phyloP scores from a whole-genome alignment of 1,140 invertebrate genomes.

The Halictus rubicundus region DNA sequence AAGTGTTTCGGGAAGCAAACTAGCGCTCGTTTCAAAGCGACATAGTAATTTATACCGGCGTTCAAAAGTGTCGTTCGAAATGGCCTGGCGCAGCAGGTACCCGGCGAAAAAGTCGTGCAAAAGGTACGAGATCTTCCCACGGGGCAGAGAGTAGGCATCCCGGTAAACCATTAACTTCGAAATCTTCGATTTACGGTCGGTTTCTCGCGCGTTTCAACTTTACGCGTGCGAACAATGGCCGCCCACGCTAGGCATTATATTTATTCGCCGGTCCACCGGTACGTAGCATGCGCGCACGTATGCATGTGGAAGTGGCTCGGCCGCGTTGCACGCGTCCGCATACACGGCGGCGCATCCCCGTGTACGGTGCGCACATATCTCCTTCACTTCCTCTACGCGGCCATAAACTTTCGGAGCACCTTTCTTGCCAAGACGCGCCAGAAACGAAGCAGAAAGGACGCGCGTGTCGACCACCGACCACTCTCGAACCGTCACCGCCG shows the following conservation, averaged over 20 bases:
- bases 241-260: slow-evolving; percentile 75
- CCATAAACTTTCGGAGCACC: slow-evolving; percentile 70
- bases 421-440: slow-evolving; percentile 57
- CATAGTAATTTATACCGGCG: neutral
- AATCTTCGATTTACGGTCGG: slow-evolving; percentile 66
- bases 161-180: slow-evolving; percentile 64
- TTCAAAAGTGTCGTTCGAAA: neutral
- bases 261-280: slow-evolving; percentile 68
- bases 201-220: slow-evolving; percentile 64
- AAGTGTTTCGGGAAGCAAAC: too few relatives aligned
- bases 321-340: slow-evolving; percentile 29
- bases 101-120: slow-evolving; percentile 16
- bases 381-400: slow-evolving; percentile 62
- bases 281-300: slow-evolving; percentile 25
- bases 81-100: neutral
- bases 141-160: slow-evolving; percentile 6
- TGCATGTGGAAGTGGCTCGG: slow-evolving; percentile 4
- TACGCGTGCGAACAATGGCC: slow-evolving; percentile 75
- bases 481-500: neutral
- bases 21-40: too few relatives aligned
- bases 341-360: slow-evolving; percentile 25
- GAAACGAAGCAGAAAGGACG: slow-evolving; percentile 40
- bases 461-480: slow-evolving; percentile 32
- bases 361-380: slow-evolving; percentile 55
- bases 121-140: slow-evolving; percentile 47